Evolutionary conservation across 2,113 vertebrate species (phyloP).

Genomic region (Odobenus rosmarus): DNA sequence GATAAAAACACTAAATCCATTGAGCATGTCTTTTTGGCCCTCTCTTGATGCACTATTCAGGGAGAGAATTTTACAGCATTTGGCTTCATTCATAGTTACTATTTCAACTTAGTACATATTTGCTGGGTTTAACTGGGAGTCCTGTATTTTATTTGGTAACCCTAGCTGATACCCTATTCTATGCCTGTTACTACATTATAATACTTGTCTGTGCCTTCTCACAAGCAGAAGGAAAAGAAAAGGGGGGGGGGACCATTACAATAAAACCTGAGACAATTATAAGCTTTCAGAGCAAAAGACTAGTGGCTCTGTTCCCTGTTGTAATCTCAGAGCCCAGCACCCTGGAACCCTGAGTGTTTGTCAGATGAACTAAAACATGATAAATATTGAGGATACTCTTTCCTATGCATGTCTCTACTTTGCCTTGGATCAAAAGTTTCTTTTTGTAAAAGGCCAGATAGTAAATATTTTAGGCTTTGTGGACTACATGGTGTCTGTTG

Average conservation of each 20-base stretch:
- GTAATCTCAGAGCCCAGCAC: not conserved
- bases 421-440: not conserved
- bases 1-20: not conserved
- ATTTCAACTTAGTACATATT: not conserved
- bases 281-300: not conserved
- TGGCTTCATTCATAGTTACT: not conserved
- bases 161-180: not conserved
- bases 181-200: not conserved
- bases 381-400: not conserved
- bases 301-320: not conserved
- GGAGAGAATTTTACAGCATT: not conserved
- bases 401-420: not conserved
- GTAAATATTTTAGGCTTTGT: not conserved
- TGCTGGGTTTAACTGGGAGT: not conserved
- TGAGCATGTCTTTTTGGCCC: not conserved
- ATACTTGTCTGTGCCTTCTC: not conserved
- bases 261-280: not conserved
- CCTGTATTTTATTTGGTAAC: not conserved
- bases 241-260: not conserved
- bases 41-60: not conserved
- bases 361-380: not conserved
- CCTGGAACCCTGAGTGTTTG: not conserved
- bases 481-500: not conserved
- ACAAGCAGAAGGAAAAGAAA: not conserved
- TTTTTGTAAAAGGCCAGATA: not conserved